Percentiles rank a stretch among this genome's conserved stretches.
phyloP scores from a whole-genome alignment of 2,113 vertebrate species.

The Mola mola region DNA sequence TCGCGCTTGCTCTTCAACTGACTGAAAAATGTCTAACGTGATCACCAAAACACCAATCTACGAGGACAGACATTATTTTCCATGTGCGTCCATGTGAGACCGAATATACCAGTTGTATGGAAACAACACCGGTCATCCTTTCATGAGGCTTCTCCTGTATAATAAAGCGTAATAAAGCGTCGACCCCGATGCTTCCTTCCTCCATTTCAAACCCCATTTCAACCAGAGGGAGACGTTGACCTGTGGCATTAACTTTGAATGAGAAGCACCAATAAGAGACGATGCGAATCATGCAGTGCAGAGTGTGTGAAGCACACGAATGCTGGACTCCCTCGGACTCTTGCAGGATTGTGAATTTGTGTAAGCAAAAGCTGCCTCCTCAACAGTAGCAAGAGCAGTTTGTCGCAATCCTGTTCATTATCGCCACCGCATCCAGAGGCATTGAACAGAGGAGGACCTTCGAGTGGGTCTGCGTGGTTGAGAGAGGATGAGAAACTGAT shows the following conservation, averaged over 20 bases:
- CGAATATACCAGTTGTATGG: too few relatives aligned
- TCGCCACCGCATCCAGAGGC: constrained; percentile 43
- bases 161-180: too few relatives aligned
- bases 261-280: not conserved
- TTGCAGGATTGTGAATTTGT: constrained; percentile 63
- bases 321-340: constrained; percentile 44
- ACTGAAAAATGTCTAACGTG: too few relatives aligned
- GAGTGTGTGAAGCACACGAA: not conserved
- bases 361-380: constrained; percentile 54
- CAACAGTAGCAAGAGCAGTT: constrained; percentile 45
- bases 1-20: too few relatives aligned
- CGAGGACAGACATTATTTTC: too few relatives aligned
- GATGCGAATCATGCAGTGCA: too few relatives aligned
- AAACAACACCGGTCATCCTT: too few relatives aligned
- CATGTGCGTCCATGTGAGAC: too few relatives aligned
- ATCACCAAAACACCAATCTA: too few relatives aligned
- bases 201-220: constrained; percentile 45
- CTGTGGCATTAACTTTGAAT: constrained; percentile 22
- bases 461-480: constrained; percentile 19
- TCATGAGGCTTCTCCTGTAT: too few relatives aligned
- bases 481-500: constrained; percentile 1
- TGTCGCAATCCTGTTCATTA: constrained; percentile 62
- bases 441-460: constrained; percentile 50
- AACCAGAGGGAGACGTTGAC: constrained; percentile 7
- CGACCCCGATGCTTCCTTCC: too few relatives aligned